Conservation (phyloP, 1,140 invertebrate genomes). For the Drosophila ironensis region DNA sequence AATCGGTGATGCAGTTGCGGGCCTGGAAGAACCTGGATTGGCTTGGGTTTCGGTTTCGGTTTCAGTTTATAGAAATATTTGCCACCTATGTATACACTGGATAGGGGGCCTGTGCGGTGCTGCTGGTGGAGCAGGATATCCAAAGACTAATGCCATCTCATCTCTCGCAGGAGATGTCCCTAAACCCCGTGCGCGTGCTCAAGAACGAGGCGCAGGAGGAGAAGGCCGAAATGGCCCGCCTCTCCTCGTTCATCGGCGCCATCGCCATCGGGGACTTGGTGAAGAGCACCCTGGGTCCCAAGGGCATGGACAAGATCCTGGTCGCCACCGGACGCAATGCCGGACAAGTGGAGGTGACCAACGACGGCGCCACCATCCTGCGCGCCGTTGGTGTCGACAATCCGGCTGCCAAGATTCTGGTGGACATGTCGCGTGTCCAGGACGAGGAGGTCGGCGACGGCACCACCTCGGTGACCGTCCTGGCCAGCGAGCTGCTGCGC, state of each 20-base stretch:
- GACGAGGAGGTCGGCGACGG: slow-evolving; percentile 99
- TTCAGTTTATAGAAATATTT: too few species aligned
- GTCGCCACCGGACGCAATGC: slow-evolving; percentile 91
- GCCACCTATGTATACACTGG: too few species aligned
- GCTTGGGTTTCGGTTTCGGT: too few species aligned
- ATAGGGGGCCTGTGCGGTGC: neutral
- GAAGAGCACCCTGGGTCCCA: slow-evolving; percentile 98
- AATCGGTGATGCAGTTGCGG: too few species aligned
- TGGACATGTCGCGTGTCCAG: slow-evolving; percentile 99
- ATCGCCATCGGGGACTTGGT: slow-evolving; percentile 99
- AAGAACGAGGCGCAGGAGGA: slow-evolving; percentile 98
- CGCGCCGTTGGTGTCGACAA: slow-evolving; percentile 99
- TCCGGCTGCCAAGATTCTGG: slow-evolving; percentile 98
- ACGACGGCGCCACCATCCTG: slow-evolving; percentile 99
- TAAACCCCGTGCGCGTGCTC: slow-evolving; percentile 97
- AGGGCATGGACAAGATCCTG: slow-evolving; percentile 99
- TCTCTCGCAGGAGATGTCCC: slow-evolving; percentile 86
- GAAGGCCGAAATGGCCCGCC: slow-evolving; percentile 96
- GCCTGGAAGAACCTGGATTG: too few species aligned
- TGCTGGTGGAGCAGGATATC: neutral
- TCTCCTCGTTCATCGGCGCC: slow-evolving; percentile 98
- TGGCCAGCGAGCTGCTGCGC: slow-evolving; percentile 96
- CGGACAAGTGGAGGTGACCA: slow-evolving; percentile 96
- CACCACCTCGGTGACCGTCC: slow-evolving; percentile 98
- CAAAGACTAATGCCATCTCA: neutral